Percentiles rank a stretch among this genome's conserved stretches.
Evolutionary conservation across 1,140 invertebrate species (phyloP).

Genomic region (Eulimnadia texana): DNA sequence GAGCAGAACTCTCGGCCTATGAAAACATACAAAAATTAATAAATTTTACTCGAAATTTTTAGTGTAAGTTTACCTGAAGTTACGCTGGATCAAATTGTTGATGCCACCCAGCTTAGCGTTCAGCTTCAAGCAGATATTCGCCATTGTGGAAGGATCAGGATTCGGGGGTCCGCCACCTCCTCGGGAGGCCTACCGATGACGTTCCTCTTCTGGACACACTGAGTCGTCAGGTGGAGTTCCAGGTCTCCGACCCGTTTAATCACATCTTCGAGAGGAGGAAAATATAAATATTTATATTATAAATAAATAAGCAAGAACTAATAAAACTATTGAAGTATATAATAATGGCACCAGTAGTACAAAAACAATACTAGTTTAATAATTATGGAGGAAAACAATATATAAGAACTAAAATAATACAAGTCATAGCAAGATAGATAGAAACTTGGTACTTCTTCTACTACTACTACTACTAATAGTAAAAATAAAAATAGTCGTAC

Average conservation of each 20-base stretch:
- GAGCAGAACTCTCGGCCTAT: conserved; percentile 26
- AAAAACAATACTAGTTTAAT: no score
- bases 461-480: no score
- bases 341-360: no score
- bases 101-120: conserved; percentile 70
- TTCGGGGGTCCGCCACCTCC: no score
- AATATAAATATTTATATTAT: neutral
- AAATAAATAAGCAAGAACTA: neutral
- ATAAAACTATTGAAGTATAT: neutral
- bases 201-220: conserved; percentile 56
- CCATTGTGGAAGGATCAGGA: conserved; percentile 32
- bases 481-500: no score
- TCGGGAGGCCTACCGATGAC: conserved; percentile 23
- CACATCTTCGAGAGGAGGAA: conserved; percentile 25
- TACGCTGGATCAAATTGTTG: conserved; percentile 45
- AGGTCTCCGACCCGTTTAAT: conserved; percentile 64
- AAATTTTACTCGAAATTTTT: neutral
- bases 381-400: no score
- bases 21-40: neutral
- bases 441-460: no score
- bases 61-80: neutral
- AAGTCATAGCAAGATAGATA: no score
- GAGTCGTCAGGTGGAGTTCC: conserved; percentile 56
- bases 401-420: no score
- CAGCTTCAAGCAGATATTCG: conserved; percentile 69